Conservation (phyloP, 2,113 vertebrate species). For the Corythaeola cristata region DNA sequence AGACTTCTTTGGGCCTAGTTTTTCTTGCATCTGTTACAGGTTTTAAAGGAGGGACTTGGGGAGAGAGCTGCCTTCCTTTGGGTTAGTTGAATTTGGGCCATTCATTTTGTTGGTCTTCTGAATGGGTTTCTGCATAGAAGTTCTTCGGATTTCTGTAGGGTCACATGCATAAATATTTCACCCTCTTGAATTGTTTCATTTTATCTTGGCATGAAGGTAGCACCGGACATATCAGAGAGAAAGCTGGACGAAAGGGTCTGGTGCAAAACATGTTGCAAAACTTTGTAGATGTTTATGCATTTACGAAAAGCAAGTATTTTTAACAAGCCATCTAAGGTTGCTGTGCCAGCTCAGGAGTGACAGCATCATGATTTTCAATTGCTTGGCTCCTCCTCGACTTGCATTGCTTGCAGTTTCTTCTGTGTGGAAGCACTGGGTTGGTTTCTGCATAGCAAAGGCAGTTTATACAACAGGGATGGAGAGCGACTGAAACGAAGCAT, state of each 20-base stretch:
- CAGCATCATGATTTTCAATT: neutral
- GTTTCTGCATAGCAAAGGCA: neutral
- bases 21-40: conserved; percentile 32
- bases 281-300: neutral
- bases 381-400: neutral
- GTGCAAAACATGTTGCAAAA: neutral
- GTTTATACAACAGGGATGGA: neutral
- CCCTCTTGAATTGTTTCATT: neutral
- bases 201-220: neutral
- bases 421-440: neutral
- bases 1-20: neutral
- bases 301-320: neutral
- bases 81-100: neutral
- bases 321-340: neutral
- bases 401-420: neutral
- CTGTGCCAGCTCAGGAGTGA: neutral
- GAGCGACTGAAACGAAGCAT: neutral
- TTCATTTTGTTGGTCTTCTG: neutral
- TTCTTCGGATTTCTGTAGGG: neutral
- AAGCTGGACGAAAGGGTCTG: neutral
- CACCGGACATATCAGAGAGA: neutral
- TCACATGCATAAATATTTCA: neutral
- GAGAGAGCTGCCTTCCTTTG: neutral
- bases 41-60: conserved; percentile 3
- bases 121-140: neutral